phyloP scores from a whole-genome alignment of 2,797 vertebrate species.

The Natrix natrix region DNA sequence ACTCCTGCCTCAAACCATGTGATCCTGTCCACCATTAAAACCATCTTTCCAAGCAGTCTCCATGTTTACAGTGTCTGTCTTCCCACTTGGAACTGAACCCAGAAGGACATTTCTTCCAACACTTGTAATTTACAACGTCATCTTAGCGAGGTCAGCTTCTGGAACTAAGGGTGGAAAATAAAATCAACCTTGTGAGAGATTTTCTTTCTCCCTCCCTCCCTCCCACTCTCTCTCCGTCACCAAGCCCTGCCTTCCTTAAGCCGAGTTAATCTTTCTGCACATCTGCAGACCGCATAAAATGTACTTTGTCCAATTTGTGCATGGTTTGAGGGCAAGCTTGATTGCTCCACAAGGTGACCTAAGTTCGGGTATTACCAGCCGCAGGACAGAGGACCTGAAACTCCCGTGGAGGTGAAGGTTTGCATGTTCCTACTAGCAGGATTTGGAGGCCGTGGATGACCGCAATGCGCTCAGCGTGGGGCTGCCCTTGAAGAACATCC shows the following conservation, averaged over 20 bases:
- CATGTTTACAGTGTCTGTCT: no score
- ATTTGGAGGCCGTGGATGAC: background rate
- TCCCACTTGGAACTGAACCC: no score
- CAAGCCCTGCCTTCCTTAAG: conserved; percentile 2
- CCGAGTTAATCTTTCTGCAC: conserved; percentile 24
- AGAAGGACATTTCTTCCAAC: no score
- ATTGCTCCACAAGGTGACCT: background rate
- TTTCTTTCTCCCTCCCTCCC: no score
- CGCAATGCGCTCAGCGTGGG: no score
- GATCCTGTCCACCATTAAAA: no score
- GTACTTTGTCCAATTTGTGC: background rate
- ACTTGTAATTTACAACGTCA: background rate
- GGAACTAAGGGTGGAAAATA: background rate
- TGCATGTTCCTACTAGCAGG: background rate
- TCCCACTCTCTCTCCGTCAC: no score
- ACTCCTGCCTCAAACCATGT: no score
- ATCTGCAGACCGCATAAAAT: background rate
- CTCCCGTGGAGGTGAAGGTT: background rate
- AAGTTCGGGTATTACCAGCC: background rate
- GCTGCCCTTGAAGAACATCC: no score
- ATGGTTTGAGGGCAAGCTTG: background rate
- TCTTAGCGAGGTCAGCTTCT: background rate
- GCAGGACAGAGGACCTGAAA: background rate
- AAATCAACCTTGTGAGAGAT: rapidly evolving
- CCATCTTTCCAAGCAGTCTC: no score